A percentile compares a stretch with the other conserved stretches of the same genome.
phyloP scores from a whole-genome alignment of 2,113 vertebrate species.

The Xiphorhynchus elegans region DNA sequence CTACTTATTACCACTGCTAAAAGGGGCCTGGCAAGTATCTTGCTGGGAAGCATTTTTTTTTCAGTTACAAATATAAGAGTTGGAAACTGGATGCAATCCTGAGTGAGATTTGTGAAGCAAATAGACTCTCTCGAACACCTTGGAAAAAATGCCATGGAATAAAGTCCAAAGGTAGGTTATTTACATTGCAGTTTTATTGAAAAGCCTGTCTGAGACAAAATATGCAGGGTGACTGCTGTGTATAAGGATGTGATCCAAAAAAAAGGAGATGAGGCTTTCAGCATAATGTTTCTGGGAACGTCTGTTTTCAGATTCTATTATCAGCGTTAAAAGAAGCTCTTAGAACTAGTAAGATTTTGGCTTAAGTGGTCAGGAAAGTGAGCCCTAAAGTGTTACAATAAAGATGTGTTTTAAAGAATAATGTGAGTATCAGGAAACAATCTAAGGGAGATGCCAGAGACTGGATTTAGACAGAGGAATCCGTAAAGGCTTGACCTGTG shows the following conservation, averaged over 20 bases:
- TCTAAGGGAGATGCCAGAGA: neutral
- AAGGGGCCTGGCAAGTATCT: neutral
- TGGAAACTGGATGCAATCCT: neutral
- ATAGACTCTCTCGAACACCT: neutral
- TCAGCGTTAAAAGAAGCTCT: neutral
- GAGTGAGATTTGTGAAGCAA: neutral
- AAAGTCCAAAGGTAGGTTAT: conserved; percentile 6
- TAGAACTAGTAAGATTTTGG: neutral
- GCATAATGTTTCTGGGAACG: neutral
- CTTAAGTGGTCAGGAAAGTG: neutral
- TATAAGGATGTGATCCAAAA: neutral
- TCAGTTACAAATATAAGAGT: neutral
- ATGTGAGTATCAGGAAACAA: neutral
- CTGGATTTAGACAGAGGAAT: neutral
- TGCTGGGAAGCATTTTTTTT: conserved; percentile 24
- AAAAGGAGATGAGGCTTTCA: neutral
- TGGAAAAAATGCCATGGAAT: neutral
- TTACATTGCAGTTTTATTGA: neutral
- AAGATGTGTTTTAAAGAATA: neutral
- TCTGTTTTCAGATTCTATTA: neutral
- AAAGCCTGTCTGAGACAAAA: neutral
- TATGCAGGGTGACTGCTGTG: neutral
- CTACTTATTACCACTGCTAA: conserved; percentile 34
- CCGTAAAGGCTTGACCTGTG: neutral
- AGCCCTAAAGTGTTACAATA: neutral